Conservation (phyloP, 2,888 invertebrate species). For the Drosophila rellima region DNA sequence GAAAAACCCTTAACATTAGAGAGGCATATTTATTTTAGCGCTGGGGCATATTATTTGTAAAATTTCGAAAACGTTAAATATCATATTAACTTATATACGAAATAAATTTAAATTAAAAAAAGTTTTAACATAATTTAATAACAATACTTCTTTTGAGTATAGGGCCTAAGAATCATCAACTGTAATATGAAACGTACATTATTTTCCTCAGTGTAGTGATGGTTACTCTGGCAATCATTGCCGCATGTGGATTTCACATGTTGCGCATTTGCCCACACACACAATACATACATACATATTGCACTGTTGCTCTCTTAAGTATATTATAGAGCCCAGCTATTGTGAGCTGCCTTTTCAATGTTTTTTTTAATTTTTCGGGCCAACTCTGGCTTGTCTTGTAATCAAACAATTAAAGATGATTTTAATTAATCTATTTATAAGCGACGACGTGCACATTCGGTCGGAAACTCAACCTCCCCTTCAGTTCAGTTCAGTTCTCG, state of each 20-base stretch:
- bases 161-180: not conserved
- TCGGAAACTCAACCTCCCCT: constrained; percentile 11
- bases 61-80: no score
- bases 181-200: not conserved
- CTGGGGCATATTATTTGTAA: no score
- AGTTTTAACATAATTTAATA: not conserved
- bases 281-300: constrained; percentile 45
- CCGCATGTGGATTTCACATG: constrained; percentile 79
- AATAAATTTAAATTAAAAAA: not conserved
- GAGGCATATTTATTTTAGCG: no score
- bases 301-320: constrained; percentile 23
- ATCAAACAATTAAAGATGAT: constrained; percentile 82
- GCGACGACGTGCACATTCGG: constrained; percentile 42
- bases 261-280: constrained; percentile 78
- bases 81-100: no score
- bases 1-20: no score
- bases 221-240: constrained; percentile 67
- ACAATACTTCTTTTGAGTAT: no score
- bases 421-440: constrained; percentile 81
- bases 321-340: constrained; percentile 62
- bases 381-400: constrained; percentile 66
- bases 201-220: constrained; percentile 9
- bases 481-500: constrained; percentile 11
- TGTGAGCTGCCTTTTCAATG: constrained; percentile 51
- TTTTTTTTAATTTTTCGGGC: constrained; percentile 47